Evolutionary conservation across 2,888 invertebrate genomes (phyloP), one percentile per base, ranked within the genome.

Genomic region (Lacanobia oleracea): DNA sequence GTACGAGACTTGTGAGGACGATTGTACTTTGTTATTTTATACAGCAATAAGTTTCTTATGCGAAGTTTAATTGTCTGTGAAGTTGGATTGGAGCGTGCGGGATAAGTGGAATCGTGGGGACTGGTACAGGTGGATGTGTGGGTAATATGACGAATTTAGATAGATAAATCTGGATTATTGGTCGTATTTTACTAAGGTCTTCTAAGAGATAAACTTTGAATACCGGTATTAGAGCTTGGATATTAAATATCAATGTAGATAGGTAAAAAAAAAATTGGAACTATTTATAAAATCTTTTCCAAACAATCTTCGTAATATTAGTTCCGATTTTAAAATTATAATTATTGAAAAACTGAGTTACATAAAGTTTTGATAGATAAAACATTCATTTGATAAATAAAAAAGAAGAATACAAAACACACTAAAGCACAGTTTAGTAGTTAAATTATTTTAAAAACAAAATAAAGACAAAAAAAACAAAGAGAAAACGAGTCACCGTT

Each of bases 51-150:
- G 62, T 63, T 66, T 57, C 66, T 72, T 80, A 79, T 40, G 51
- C 59, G 72, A 50, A 69, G 56, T 78, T 67, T 77, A 70, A 82
- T 82, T 85, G 83, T 82, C 53, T 70, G 73, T 72, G 70, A 77
- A 83, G 68, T 80, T 83, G 75, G 62, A 59, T 73, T 33, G 66
- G 73, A 78, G 54, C 63, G 56, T 59, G 73, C 0, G 59, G 53
- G 73, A 18, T 62, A 62, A 73, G 64, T 67, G 61, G 64, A 54
- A 43, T 45, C 62, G 60, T 64, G 23, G 48, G 66, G 43, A 45
- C 53, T 65, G 51, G 12, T 12, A 14, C 63, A 48, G 21, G 48
- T 50, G 9, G 16, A 6, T 8, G 5, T 18, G 16, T 16, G 40
- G 18, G 77, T 8, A 10, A 1, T 50, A n/a, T 43, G n/a, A 50